Conservation (phyloP, 2,113 vertebrate species). For the Poeciliopsis turrubarensis region DNA sequence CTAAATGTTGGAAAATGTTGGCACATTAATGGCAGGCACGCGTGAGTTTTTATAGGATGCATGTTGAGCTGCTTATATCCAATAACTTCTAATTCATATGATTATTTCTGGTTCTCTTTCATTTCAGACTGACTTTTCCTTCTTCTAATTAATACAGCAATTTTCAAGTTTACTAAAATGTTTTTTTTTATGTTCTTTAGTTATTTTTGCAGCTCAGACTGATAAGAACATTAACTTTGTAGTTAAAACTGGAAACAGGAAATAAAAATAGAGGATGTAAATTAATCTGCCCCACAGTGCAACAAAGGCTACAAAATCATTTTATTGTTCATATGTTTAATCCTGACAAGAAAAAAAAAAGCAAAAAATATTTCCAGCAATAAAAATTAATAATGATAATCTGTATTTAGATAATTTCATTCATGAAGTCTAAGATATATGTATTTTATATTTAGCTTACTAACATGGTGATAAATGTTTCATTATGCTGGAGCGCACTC, state of each 20-base stretch:
- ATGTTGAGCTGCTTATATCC: background rate
- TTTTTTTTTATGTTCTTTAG: background rate
- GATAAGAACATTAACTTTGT: background rate
- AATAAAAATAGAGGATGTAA: background rate
- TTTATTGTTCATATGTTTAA: conserved; percentile 5
- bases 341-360: conserved; percentile 6
- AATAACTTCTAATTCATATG: background rate
- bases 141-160: background rate
- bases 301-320: background rate
- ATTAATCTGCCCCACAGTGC: background rate
- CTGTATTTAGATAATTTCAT: conserved; percentile 11
- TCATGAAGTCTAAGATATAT: conserved; percentile 14
- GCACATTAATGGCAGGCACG: conserved; percentile 37
- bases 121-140: background rate
- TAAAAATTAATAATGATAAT: background rate
- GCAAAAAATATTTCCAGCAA: conserved; percentile 2
- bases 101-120: background rate
- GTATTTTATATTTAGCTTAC: conserved; percentile 22
- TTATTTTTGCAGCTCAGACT: background rate
- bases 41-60: background rate
- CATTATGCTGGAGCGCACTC: background rate
- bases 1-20: background rate
- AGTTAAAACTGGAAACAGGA: background rate
- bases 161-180: background rate
- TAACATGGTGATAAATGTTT: conserved; percentile 10